Base-by-base conservation (phyloP, 2,113 vertebrate genomes). In the Ceyx melanurus region DNA sequence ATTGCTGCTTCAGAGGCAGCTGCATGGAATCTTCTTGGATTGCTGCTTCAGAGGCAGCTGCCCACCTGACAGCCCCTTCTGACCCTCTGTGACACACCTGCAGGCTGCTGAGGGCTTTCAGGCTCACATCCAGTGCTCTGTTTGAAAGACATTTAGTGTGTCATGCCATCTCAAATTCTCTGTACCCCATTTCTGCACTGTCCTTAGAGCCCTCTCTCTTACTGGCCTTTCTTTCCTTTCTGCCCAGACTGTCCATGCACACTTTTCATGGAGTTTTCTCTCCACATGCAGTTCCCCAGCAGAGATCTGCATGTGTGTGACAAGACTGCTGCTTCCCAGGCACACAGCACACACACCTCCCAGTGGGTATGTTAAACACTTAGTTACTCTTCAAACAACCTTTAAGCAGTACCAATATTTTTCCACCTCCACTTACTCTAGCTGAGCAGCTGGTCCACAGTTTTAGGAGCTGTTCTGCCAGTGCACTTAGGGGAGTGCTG, bases 51-150 rank as follows among this genome's bases (percentile, higher is more conserved):
- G 56, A 72, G 71, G 16, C n/a, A 57, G 40, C 17, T 11, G 28
- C 67, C 50, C 0, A 0, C n/a, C 19, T 0, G 0, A 11, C 0
- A 0, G 68, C 45, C 40, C 64, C 18, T 50, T 75, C 74, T 61
- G 51, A 80, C 23, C 64, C 31, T 22, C 31, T 18, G 23, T 78
- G 71, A 43, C 53, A 79, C 29, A 82, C n/a, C 42, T 66, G 61
- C n/a, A 53, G 50, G 50, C n/a, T 86, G 57, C 60, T 70, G 11
- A 45, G 51, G 29, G 25, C 60, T 66, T 73, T 6, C 5, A 7
- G 29, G 15, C 37, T 57, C 46, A 51, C 17, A 73, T 86, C 45
- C 64, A 77, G 42, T n/a, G 25, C 60, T 86, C 56, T 90, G 42
- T 46, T 61, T 65, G 42, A 57, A 88, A 53, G 22, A 66, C 0